Evolutionary conservation across 1,140 invertebrate species (phyloP), one percentile per base, ranked within the genome.

Genomic region (Drosophila leontia): DNA sequence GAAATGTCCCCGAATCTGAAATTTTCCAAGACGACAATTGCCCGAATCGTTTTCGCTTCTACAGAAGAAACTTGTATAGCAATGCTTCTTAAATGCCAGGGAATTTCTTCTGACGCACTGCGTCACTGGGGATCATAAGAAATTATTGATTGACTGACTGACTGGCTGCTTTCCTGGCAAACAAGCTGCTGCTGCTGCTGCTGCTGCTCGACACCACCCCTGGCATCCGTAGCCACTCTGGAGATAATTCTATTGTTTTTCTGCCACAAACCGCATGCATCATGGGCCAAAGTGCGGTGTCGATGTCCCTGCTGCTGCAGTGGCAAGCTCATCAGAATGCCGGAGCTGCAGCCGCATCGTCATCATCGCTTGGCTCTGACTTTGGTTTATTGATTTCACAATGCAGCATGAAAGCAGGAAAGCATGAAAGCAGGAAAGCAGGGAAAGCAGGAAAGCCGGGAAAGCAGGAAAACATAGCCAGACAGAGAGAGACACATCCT

Each of bases 331-430:
- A 65, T 80, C 76, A 80, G 44, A 42, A 65, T 74, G 67, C 60
- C 59, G 23, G 26, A 71, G 51, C 75, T 42, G 53, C 55, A 53
- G 45, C 51, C 61, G 17, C 42, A 61, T 44, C 60, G 42, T 59
- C 68, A 75, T 65, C 68, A 51, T 69, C 79, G 55, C 74, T 41
- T 79, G 62, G 29, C 63, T 68, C 63, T 67, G 79, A 76, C 75
- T 72, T 74, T 82, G 79, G 50, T 72, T 74, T 82, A 82, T 82
- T 82, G 80, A 82, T 82, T 82, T 74, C 68, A 74, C 74, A 82
- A 61, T 64, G 61, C 78, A 78, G 57, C 75, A 63, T 53, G 63
- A n/a, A 39, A 70, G 55, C 62, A 62, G 1, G 19, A 50, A 26
- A 23, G 19, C 53, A 26, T 1, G 37, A 39, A 39, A 39, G 37